phyloP scores from a whole-genome alignment of 2,797 vertebrate genomes.

The Rallus crepitans region DNA sequence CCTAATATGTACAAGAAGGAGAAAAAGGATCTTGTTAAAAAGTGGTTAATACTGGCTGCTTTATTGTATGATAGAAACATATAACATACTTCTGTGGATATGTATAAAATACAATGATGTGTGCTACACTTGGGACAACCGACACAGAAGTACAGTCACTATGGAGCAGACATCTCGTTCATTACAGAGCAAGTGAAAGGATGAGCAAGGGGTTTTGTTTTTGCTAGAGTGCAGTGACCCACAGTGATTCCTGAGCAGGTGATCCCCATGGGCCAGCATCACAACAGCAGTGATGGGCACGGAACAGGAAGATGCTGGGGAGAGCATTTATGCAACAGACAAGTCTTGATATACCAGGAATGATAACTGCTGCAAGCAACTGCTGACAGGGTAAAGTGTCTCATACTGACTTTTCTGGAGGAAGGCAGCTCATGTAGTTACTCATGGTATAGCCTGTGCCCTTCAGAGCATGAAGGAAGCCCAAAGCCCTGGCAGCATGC shows the following conservation, averaged over 20 bases:
- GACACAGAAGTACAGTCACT: neutral
- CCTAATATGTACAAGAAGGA: neutral
- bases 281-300: accelerated
- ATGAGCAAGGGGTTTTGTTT: neutral
- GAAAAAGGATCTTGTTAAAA: neutral
- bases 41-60: neutral
- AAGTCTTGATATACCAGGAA: neutral
- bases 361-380: neutral
- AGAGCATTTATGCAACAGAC: neutral
- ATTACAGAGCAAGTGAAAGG: neutral
- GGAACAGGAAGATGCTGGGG: neutral
- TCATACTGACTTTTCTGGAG: neutral
- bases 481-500: neutral
- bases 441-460: neutral
- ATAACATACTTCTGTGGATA: accelerated
- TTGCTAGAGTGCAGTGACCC: neutral
- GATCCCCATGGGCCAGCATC: neutral
- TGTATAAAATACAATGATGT: neutral
- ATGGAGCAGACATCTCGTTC: neutral
- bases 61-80: neutral
- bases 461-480: neutral
- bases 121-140: neutral
- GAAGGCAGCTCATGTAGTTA: neutral
- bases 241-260: neutral
- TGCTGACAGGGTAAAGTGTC: neutral